These are phyloP conservation scores for Spea bombifrons DNA, from an alignment of 2,113 vertebrate genomes.

Conservation along the genomic window DNA sequence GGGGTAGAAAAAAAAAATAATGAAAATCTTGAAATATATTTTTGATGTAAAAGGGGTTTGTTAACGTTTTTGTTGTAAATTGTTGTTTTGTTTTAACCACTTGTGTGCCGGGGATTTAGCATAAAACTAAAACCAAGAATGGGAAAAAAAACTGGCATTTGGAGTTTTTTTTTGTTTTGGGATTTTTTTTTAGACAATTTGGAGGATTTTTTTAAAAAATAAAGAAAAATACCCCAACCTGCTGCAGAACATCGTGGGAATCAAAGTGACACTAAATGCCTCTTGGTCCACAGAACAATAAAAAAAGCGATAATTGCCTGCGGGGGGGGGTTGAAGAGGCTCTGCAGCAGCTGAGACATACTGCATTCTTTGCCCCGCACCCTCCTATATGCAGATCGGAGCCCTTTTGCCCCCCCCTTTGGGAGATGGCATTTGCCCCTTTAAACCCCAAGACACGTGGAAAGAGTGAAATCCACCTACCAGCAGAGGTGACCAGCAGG, in stretches of 20 bases:
- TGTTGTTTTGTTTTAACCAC: too few species aligned
- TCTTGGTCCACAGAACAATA: not conserved
- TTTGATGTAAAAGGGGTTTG: too few species aligned
- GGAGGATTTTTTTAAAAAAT: too few species aligned
- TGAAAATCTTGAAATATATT: too few species aligned
- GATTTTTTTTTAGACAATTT: too few species aligned
- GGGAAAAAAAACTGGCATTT: too few species aligned
- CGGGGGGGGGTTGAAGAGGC: not conserved
- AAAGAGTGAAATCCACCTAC: slow-evolving; percentile 66
- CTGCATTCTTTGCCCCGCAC: not conserved
- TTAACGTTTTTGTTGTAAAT: too few species aligned
- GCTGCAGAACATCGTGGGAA: not conserved
- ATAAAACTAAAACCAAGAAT: too few species aligned
- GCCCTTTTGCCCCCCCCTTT: not conserved
- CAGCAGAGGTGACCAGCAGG: slow-evolving; percentile 93
- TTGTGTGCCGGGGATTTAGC: too few species aligned
- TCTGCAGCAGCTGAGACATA: not conserved
- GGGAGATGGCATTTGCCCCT: not conserved
- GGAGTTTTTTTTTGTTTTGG: too few species aligned
- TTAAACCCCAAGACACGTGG: not conserved
- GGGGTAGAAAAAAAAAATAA: too few species aligned
- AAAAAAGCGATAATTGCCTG: not conserved
- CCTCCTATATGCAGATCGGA: not conserved
- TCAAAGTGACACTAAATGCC: not conserved
- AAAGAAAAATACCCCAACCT: not conserved